phyloP scores from a whole-genome alignment of 2,797 vertebrate species.

The Onychomys arenicola region DNA sequence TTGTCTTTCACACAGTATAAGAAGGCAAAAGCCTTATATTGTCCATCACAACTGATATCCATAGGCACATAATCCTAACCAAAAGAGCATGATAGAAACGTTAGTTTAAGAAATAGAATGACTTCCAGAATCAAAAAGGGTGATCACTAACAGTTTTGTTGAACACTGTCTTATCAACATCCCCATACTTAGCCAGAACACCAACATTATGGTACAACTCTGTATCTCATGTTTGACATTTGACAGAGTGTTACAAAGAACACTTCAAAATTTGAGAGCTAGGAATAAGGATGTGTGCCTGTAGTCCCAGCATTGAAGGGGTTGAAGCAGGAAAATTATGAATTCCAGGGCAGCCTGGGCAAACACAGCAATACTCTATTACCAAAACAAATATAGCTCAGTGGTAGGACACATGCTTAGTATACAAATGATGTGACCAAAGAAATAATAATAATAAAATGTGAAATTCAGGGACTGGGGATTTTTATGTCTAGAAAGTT shows the following conservation, averaged over 20 bases:
- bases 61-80: not conserved
- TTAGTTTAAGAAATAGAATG: conserved; percentile 48
- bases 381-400: not conserved
- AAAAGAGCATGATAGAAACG: not conserved
- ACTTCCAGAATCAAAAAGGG: not conserved
- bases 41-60: not conserved
- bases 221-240: not conserved
- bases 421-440: not conserved
- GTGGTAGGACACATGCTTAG: not conserved
- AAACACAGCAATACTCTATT: not conserved
- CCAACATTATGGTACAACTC: not conserved
- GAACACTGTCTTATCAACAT: not conserved
- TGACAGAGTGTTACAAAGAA: conserved; percentile 7
- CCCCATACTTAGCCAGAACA: not conserved
- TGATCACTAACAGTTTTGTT: not conserved
- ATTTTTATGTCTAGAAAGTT: not conserved
- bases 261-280: not conserved
- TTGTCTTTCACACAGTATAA: conserved; percentile 17
- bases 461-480: not conserved
- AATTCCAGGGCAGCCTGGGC: not conserved
- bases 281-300: not conserved
- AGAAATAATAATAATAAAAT: not conserved
- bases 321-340: not conserved
- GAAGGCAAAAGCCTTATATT: not conserved
- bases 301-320: not conserved